Evolutionary conservation across 1,140 invertebrate species (phyloP), one percentile per base, ranked within the genome.

Genomic region (Apis cerana): DNA sequence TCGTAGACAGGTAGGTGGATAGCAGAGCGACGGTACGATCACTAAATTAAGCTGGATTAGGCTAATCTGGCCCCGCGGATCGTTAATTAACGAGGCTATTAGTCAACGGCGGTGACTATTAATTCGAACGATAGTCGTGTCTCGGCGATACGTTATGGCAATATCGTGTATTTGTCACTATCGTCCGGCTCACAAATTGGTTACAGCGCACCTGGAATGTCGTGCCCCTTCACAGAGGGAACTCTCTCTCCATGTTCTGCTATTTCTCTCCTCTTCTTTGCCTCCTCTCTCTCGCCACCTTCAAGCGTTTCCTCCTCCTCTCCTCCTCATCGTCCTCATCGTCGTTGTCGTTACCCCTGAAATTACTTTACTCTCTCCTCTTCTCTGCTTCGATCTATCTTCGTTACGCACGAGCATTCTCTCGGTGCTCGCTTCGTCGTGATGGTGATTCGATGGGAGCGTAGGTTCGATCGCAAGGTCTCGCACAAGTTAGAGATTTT

Each of bases 141-240:
- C 79, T 71, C 76, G 83, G 81, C 89, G 89, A 91, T 92, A 91
- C 86, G 89, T 91, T 92, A 91, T 90, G 87, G 89, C 91, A 92
- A 92, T 92, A 92, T 92, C 90, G 89, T 92, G 91, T 91, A 92
- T 92, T 92, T 91, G 91, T 92, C 91, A 92, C 91, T 91, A 92
- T 90, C 88, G 81, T 86, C 88, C 86, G 72, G 88, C 85, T 91
- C 91, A 91, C 91, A 92, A 92, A 92, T 92, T 92, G 91, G 87
- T 91, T 92, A 91, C 91, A 91, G 89, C 87, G 88, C 87, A 91
- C 84, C 84, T 90, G 91, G 91, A 92, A 91, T 91, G 90, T 90
- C 87, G 90, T 89, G 84, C 75, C 84, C 87, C 67, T 76, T 71
- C 50, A 48, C 43, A 68, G 68, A 84, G 83, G 79, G 83, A 76